Evolutionary conservation across 1,140 invertebrate species (phyloP), one percentile per base, ranked within the genome.

Genomic region (Panulirus ornatus): DNA sequence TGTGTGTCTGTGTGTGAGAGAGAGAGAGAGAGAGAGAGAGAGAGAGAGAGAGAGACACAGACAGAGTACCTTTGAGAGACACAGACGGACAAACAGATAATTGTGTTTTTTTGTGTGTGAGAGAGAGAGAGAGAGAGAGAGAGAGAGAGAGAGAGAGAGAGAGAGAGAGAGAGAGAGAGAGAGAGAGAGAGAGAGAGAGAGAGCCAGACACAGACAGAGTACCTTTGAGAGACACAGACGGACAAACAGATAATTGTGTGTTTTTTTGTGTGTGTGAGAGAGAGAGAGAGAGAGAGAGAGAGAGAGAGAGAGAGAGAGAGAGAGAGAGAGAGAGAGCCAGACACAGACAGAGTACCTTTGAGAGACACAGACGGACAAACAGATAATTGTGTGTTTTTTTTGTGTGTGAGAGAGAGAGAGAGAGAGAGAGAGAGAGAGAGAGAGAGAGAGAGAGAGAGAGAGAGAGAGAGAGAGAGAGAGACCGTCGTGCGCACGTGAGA

Each of bases 121-220:
- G n/a, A n/a, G n/a, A n/a, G n/a, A n/a, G n/a, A n/a, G 51, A 14
- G 51, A 14, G 22, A 14, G 16, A n/a, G 2, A 70, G 66, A 70
- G 66, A 70, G 66, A 70, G 66, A 70, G 66, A 70, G 66, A 70
- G 66, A 70, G 66, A 70, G 66, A 70, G 66, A 70, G 66, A 70
- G 66, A 27, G 16, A 70, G 66, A 70, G 16, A 70, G n/a, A 27
- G 16, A 70, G 66, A 70, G n/a, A n/a, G n/a, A 27, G 66, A n/a
- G n/a, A 19, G 16, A n/a, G 2, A 9, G 36, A 22, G 36, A 16
- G 66, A 27, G n/a, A n/a, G n/a, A n/a, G n/a, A n/a, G n/a, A n/a
- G n/a, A n/a, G n/a, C n/a, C n/a, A n/a, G n/a, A n/a, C 16, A 9
- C 66, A 70, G 36, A 22, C 66, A 8, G 36, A 27, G 36, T n/a